Evolutionary conservation across 2,888 invertebrate genomes (phyloP).

Genomic region (Halictus quadricinctus): DNA sequence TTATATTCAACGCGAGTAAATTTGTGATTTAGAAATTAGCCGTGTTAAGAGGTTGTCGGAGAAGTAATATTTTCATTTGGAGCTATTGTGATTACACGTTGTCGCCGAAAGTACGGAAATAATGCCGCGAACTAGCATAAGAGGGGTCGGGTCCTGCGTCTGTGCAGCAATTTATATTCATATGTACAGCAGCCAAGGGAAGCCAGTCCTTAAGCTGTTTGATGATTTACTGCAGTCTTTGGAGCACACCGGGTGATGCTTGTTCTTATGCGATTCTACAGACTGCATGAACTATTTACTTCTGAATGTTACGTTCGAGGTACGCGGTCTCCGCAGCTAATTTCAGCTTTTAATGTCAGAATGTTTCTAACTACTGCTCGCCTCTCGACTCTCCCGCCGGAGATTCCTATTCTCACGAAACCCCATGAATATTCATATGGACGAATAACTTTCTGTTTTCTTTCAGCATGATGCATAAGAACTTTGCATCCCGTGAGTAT

Average conservation of each 20-base stretch:
- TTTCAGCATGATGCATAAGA: constrained; percentile 46
- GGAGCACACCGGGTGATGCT: constrained; percentile 35
- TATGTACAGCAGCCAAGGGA: constrained; percentile 22
- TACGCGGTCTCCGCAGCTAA: constrained; percentile 34
- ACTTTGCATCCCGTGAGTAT: constrained; percentile 44
- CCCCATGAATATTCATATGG: constrained; percentile 52
- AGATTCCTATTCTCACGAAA: constrained; percentile 48
- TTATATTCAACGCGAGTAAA: not conserved
- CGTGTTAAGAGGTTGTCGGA: not conserved
- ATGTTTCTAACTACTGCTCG: constrained; percentile 51
- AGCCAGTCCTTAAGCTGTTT: constrained; percentile 36
- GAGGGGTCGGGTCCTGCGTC: constrained; percentile 16
- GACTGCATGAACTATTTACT: constrained; percentile 36
- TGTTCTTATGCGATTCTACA: constrained; percentile 54
- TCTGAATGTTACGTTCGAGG: constrained; percentile 27
- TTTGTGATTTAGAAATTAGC: not conserved
- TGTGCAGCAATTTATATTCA: constrained; percentile 54
- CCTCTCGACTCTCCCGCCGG: constrained; percentile 17
- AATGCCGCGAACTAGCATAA: constrained; percentile 14
- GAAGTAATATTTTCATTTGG: not conserved
- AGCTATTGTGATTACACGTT: constrained; percentile 6
- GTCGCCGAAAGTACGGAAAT: constrained; percentile 39
- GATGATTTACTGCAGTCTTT: constrained; percentile 46
- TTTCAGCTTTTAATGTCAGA: constrained; percentile 54
- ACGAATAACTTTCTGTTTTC: constrained; percentile 57